Evolutionary conservation across 2,888 invertebrate genomes (phyloP), one percentile per base, ranked within the genome.

Genomic region (Cryptus armator): DNA sequence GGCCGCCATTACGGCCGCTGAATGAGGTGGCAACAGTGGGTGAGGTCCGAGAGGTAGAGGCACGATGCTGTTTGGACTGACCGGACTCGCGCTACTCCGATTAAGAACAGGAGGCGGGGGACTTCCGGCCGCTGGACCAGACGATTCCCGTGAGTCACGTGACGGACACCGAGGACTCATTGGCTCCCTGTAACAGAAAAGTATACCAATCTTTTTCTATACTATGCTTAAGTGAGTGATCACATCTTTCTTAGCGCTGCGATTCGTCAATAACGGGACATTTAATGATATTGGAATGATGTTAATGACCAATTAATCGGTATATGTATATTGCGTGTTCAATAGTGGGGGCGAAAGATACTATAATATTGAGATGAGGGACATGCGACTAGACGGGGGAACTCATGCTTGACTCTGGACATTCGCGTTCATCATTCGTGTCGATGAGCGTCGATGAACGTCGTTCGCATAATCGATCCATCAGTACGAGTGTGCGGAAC

Each of bases 141-240:
- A 96, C 78, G 95, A 95, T 89, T 95, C 95, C 89, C 95, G 94
- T 82, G 97, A 97, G 92, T 97, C 97, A 91, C 97, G 96, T 80
- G 97, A 97, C 89, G 97, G 96, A 94, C 97, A 97, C 92, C 97
- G 96, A 88, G 97, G 97, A 94, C 97, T 97, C 91, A 94, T 93
- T 91, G 95, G 94, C 94, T 97, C 97, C 95, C 97, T 97, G 96
- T 19, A 96, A 95, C 94, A 95, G 95, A 95, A 92, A 90, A 93
- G 12, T 0, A 19, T 14, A 48, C n/a, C 16, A 4, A 32, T 78
- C 82, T 86, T 77, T 74, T 72, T 84, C 24, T 68, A 74, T 70
- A 83, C 9, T n/a, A 62, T 62, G 64, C 37, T n/a, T 43, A n/a
- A 32, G 12, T 24, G 5, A 32, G 32, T 29, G 5, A 24, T 37